Evolutionary conservation across 2,113 vertebrate species (phyloP), one percentile per base, ranked within the genome.

Genomic region (Sturnira hondurensis): DNA sequence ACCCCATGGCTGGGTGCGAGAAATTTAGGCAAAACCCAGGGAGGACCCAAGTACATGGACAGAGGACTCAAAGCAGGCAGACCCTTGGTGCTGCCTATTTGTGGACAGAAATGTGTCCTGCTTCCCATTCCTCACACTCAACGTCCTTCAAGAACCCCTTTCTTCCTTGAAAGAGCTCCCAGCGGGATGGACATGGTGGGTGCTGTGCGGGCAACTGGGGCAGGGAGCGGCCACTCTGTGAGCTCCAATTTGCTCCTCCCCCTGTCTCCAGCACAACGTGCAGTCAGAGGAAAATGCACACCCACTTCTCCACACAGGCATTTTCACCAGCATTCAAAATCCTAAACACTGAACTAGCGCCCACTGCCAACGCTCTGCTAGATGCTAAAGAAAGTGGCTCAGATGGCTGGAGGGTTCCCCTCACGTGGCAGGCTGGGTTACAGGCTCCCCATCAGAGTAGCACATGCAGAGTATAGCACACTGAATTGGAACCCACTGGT

Each of bases 401-500:
- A 15, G 28, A 88, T 41, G 89, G 83, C 91, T 95, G 70, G 82
- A 93, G 96, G 94, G 94, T 91, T 93, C 87, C 56, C 81, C 89
- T 77, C 89, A 68, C 41, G 13, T 13, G 41, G 86, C 82, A 74
- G 76, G 76, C 52, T 88, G 96, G 96, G 96, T 56, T 93, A 90
- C 56, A 86, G 95, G 92, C 90, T 91, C 96, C 97, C 96, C 96
- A 95, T 96, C 8, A 89, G 15, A 50, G 96, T 71, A 67, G 78
- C 68, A 85, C 97, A 77, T 93, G 96, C 92, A 97, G 98, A 95
- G 94, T 91, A 97, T 89, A 97, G 97, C 96, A 96, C 43, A 61
- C 90, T 91, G 95, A 74, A 89, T 78, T 94, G 93, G 97, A 97
- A 96, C 97, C 98, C 84, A 95, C 93, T 47, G 82, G 74, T 91